These are phyloP conservation scores for Lophotis ruficrista DNA, from an alignment of 2,113 vertebrate genomes.

Conservation along the genomic window DNA sequence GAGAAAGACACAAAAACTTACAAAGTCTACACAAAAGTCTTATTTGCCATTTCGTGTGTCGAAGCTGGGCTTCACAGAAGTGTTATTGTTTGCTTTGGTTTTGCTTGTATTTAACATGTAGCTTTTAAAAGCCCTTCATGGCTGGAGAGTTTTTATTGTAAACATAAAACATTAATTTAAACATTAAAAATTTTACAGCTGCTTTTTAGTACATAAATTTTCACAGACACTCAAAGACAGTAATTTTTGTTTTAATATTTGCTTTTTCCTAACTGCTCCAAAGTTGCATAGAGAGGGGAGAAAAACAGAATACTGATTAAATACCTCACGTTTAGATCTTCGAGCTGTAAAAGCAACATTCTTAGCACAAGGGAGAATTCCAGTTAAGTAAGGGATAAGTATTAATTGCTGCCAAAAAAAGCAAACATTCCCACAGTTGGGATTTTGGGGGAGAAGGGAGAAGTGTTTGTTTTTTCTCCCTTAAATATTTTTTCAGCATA, in stretches of 20 bases:
- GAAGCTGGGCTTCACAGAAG: neutral
- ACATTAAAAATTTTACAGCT: conserved; percentile 80
- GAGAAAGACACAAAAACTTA: neutral
- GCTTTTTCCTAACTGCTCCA: conserved; percentile 6
- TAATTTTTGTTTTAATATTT: conserved; percentile 64
- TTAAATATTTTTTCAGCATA: neutral
- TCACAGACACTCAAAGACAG: conserved; percentile 63
- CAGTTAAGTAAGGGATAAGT: neutral
- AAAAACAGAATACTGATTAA: neutral
- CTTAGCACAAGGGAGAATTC: neutral
- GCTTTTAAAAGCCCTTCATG: conserved; percentile 76
- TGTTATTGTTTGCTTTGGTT: conserved; percentile 48
- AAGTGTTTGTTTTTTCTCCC: neutral
- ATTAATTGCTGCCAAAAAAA: conserved; percentile 14
- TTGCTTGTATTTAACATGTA: conserved; percentile 66
- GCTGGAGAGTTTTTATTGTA: conserved; percentile 77
- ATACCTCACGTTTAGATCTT: neutral
- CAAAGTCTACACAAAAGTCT: neutral
- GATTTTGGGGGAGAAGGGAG: neutral
- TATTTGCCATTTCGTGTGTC: neutral
- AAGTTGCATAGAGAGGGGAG: neutral
- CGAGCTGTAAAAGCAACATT: neutral
- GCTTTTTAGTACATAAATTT: conserved; percentile 79
- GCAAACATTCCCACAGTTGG: neutral
- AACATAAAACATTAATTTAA: conserved; percentile 82